These are phyloP conservation scores for Aegotheles bennettii DNA, from an alignment of 2,113 vertebrate genomes.

Conservation along the genomic window DNA sequence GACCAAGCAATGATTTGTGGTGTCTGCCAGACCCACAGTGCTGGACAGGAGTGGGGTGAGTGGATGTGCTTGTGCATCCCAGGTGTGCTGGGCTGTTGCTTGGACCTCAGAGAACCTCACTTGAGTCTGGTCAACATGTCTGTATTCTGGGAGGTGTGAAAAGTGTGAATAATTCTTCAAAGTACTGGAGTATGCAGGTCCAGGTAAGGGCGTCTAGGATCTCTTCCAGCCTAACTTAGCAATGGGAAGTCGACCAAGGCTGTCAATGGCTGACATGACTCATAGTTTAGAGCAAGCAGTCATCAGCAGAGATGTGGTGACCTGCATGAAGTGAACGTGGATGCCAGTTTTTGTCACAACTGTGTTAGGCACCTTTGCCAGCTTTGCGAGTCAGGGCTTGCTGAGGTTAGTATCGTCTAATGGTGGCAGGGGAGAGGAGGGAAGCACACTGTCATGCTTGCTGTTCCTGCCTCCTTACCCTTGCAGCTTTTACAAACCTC, in stretches of 20 bases:
- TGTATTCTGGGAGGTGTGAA: neutral
- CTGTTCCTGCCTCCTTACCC: neutral
- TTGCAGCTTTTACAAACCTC: neutral
- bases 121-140: neutral
- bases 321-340: neutral
- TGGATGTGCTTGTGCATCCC: rapidly evolving
- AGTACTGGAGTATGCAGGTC: neutral
- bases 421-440: neutral
- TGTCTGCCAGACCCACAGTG: neutral
- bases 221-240: neutral
- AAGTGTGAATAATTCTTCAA: neutral
- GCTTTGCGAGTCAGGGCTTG: neutral
- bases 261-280: neutral
- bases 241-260: rapidly evolving
- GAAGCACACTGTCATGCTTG: rapidly evolving
- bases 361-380: neutral
- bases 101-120: rapidly evolving
- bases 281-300: neutral
- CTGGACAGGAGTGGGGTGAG: neutral
- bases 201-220: neutral
- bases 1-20: neutral
- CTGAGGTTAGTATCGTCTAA: neutral
- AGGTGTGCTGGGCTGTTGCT: neutral
- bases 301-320: neutral
- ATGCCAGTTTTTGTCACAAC: neutral